Evolutionary conservation across 2,888 invertebrate genomes (phyloP), one percentile per base, ranked within the genome.

Genomic region (Megastigmus dorsalis): DNA sequence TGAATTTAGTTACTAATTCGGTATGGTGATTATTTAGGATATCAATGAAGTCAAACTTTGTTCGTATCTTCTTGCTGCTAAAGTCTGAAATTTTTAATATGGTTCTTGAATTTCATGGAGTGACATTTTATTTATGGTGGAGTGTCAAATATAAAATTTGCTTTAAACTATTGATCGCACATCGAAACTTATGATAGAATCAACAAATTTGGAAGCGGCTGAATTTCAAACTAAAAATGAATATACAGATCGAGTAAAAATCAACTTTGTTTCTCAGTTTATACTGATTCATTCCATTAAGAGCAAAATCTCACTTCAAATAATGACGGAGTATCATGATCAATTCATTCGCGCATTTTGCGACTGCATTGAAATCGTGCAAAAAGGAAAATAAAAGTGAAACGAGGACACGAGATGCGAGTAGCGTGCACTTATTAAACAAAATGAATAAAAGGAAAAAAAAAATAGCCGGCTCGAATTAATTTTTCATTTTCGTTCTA

Each of bases 401-500:
- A 28, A 28, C 13, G 13, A 50, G 23, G 36, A 52, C 50, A 54
- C 43, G 60, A 70, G 41, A 45, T 52, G 20, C 41, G 13, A 36
- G 13, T 36, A 63, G 15, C 9, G 33, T 41, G 23, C 20, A 15
- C 15, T 48, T 60, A 52, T 52, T 10, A 33, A 5, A n/a, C n/a
- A n/a, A n/a, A n/a, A n/a, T n/a, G n/a, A n/a, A n/a, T n/a, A n/a
- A 10, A 45, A 48, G n/a, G 5, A 3, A 33, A 33, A 23, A n/a
- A 20, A 62, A 57, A 59, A 41, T 26, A n/a, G n/a, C 10, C 20
- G 23, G 26, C 55, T 48, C 30, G 43, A 9, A 55, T 26, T 28
- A 43, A 72, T 72, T 59, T 45, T 38, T 43, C 30, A 41, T 43
- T 50, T 62, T 59, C 9, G n/a, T n/a, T n/a, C n/a, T n/a, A n/a